A percentile compares a stretch with the other conserved stretches of the same genome.
Conservation (phyloP, 2,888 invertebrate genomes). For the Drosophila vallismaia region DNA sequence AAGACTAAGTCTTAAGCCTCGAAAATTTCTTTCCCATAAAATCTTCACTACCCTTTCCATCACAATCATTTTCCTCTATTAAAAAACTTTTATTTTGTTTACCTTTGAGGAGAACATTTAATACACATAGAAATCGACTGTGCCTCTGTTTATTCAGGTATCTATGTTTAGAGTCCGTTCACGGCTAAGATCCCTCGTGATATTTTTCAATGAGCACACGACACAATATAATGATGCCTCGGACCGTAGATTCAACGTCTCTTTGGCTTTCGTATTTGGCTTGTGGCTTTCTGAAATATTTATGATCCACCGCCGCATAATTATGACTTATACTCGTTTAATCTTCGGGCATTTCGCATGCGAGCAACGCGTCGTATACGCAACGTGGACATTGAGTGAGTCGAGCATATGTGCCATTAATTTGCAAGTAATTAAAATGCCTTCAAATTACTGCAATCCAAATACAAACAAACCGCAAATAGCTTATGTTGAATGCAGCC, state of each 20-base stretch:
- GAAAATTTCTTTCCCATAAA: background rate
- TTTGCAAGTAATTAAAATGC: conserved; percentile 75
- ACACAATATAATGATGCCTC: conserved; percentile 5
- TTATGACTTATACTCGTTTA: conserved; percentile 51
- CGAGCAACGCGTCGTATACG: conserved; percentile 62
- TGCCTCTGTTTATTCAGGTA: conserved; percentile 33
- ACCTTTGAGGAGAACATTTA: conserved; percentile 18
- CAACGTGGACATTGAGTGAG: conserved; percentile 40
- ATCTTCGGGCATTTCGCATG: conserved; percentile 43
- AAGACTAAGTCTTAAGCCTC: too few species aligned
- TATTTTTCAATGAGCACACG: conserved; percentile 49
- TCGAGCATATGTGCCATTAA: conserved; percentile 58
- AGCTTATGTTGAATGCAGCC: conserved; percentile 44
- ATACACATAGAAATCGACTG: conserved; percentile 10
- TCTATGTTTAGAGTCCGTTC: conserved; percentile 30
- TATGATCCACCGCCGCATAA: conserved; percentile 52
- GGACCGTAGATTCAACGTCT: background rate
- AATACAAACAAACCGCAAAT: conserved; percentile 35
- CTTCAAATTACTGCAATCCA: conserved; percentile 54
- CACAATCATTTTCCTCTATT: background rate
- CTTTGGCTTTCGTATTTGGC: background rate
- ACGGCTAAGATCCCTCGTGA: conserved; percentile 50
- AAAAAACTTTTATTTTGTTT: conserved; percentile 1
- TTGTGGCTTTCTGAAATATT: conserved; percentile 31
- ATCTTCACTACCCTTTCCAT: background rate